Base-by-base conservation (phyloP, 92 coral and sea anemone species). In the Diadumene lineata region DNA sequence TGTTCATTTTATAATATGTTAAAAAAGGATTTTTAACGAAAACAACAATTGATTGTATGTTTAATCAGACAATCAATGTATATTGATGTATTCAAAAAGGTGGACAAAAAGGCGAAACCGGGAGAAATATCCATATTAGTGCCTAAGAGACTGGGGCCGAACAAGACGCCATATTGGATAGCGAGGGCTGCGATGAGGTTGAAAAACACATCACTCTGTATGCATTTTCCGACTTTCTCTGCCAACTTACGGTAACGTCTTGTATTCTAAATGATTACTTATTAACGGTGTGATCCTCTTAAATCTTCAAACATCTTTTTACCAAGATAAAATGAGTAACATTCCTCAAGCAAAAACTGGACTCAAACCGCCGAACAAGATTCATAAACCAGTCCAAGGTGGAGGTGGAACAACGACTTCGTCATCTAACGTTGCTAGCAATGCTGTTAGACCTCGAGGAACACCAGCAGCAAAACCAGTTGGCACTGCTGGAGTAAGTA, bases 331-430 rank as follows among this genome's bases (percentile, higher is more conserved):
- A 78, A 91, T 91, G 97, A 91, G 97, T 73, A 90, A 91, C 69
- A 88, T 88, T 68, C 97, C 97, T 21, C 82, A 82, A 51, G 90
- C 87, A 28, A 73, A 66, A 66, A 68, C 93, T 50, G 89, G 92
- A 43, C 81, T 90, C 8, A 90, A 90, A 58, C 82, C 93, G 77
- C 88, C 93, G 34, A 88, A 73, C 61, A 91, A 82, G 77, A 67
- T 91, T 64, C 85, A 79, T 46, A 91, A 88, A 80, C 97, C 97
- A 51, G 50, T 91, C 18, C 97, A 88, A 84, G 93, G 93, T 56
- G 92, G 96, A 29, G 89, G 96, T 34, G 87, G 87, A 57, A 73
- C 64, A 23, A 68, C 82, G 29, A 73, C 75, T 69, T 79, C 80
- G 30, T 61, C 90, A 50, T 56, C 82, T 18, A 66, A 68, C 73